phyloP scores from a whole-genome alignment of 2,888 invertebrate species.

The Chironomus riparius region DNA sequence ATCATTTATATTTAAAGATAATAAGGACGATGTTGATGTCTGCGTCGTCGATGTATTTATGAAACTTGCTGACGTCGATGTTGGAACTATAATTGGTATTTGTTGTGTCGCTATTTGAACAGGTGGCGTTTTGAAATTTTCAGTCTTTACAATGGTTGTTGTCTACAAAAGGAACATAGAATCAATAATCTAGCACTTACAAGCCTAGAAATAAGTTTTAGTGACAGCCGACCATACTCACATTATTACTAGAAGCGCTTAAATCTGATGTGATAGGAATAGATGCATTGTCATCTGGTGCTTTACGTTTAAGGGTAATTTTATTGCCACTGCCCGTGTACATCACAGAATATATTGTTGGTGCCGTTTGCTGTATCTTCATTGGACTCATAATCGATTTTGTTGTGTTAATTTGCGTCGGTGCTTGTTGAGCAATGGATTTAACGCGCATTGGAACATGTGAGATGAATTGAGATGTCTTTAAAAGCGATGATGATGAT shows the following conservation, averaged over 20 bases:
- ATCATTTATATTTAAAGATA: slow-evolving; percentile 33
- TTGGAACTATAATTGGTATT: background rate
- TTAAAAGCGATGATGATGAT: background rate
- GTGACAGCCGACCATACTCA: background rate
- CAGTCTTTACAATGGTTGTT: slow-evolving; percentile 8
- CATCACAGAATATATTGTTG: slow-evolving; percentile 66
- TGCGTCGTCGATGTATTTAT: background rate
- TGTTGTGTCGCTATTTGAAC: background rate
- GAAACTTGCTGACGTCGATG: background rate
- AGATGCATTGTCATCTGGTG: slow-evolving; percentile 41
- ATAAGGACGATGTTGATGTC: too few species aligned
- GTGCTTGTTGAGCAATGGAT: background rate
- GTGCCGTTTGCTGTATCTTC: slow-evolving; percentile 29
- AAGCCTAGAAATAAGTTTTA: too few species aligned
- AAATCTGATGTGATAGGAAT: background rate
- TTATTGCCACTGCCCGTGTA: slow-evolving; percentile 73
- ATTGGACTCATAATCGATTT: slow-evolving; percentile 41
- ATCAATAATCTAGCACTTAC: too few species aligned
- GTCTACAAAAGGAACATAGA: background rate
- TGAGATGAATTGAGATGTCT: slow-evolving; percentile 39
- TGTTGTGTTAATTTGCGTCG: background rate
- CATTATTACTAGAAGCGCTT: background rate
- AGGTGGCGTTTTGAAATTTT: slow-evolving; percentile 5
- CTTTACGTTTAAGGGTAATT: slow-evolving; percentile 73
- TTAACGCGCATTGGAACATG: slow-evolving; percentile 33